phyloP scores from a whole-genome alignment of 2,888 invertebrate genomes.

The Morpho achilles region DNA sequence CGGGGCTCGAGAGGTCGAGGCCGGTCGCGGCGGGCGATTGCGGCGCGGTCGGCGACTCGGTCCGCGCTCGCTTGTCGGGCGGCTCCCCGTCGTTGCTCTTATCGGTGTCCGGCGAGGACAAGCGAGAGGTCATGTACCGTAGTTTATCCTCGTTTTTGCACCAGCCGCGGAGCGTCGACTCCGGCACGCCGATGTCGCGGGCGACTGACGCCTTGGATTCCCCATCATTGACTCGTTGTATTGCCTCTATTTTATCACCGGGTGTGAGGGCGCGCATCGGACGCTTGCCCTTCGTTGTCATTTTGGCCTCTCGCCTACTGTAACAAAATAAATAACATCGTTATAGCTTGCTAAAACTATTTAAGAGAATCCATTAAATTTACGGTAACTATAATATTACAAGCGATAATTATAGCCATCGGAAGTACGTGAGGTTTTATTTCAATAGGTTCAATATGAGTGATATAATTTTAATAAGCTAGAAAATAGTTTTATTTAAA shows the following conservation, averaged over 20 bases:
- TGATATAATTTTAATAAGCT: slow-evolving; percentile 10
- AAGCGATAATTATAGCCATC: slow-evolving; percentile 12
- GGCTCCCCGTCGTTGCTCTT: slow-evolving; percentile 76
- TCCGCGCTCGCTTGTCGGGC: slow-evolving; percentile 64
- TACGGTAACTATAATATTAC: too few species aligned
- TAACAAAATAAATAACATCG: slow-evolving; percentile 40
- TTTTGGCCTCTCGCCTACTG: slow-evolving; percentile 63
- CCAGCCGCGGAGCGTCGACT: slow-evolving; percentile 92
- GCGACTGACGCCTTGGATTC: slow-evolving; percentile 93
- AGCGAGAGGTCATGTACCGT: slow-evolving; percentile 83
- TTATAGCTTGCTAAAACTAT: neutral
- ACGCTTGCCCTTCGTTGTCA: slow-evolving; percentile 87
- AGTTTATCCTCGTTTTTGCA: slow-evolving; percentile 91
- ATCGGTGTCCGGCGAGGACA: slow-evolving; percentile 85
- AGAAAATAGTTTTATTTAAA: slow-evolving; percentile 1
- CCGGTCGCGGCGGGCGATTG: slow-evolving; percentile 50
- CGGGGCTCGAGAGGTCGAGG: slow-evolving; percentile 62
- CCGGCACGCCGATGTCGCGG: slow-evolving; percentile 90
- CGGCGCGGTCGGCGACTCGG: slow-evolving; percentile 57
- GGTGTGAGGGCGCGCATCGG: slow-evolving; percentile 88
- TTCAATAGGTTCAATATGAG: slow-evolving; percentile 10
- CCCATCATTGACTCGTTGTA: slow-evolving; percentile 89
- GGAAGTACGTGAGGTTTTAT: slow-evolving; percentile 23
- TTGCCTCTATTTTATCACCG: slow-evolving; percentile 89
- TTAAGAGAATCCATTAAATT: too few species aligned